Evolutionary conservation across 2,888 invertebrate genomes (phyloP), one percentile per base, ranked within the genome.

Genomic region (Drosophila mayaguana): DNA sequence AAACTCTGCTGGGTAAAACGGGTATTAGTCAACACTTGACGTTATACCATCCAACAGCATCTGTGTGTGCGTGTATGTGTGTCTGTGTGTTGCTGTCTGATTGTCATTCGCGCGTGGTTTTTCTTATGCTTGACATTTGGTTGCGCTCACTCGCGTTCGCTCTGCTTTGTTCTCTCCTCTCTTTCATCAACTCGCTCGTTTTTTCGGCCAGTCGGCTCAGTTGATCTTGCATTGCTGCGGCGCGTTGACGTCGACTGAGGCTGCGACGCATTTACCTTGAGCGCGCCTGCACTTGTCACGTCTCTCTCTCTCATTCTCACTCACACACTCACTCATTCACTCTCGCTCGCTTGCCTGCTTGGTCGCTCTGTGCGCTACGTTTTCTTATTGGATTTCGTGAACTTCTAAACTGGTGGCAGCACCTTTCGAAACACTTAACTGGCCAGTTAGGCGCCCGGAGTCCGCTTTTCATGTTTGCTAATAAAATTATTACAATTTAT

Each of bases 401-500:
- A 81, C 79, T 88, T 86, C 83, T 78, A 70, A 80, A 75, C 67
- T 80, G 79, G 60, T 81, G 84, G 72, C 77, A 80, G 78, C 81
- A 85, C 81, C 83, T 83, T 80, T 76, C 71, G 63, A 83, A 85
- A 83, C 59, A 67, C 69, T 50, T 75, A 70, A 68, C 60, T 62
- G 66, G 69, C 57, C 64, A 70, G 72, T 72, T 68, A 70, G 70
- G 40, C 62, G 54, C 56, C 42, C 53, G 45, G 40, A 4, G 38
- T 57, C 48, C 56, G 73, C 48, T 80, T 78, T 74, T 86, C 68
- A 80, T 86, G 81, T 88, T 86, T 86, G 88, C 86, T 78, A 81
- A 88, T 86, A 86, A 86, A 86, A 86, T 86, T 86, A 83, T 86
- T 83, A 88, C 72, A 72, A 85, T 85, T 87, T 72, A 81, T 68